Percentiles rank a stretch among this genome's conserved stretches.
Evolutionary conservation across 2,888 invertebrate species (phyloP).

Genomic region (Boloria selene): DNA sequence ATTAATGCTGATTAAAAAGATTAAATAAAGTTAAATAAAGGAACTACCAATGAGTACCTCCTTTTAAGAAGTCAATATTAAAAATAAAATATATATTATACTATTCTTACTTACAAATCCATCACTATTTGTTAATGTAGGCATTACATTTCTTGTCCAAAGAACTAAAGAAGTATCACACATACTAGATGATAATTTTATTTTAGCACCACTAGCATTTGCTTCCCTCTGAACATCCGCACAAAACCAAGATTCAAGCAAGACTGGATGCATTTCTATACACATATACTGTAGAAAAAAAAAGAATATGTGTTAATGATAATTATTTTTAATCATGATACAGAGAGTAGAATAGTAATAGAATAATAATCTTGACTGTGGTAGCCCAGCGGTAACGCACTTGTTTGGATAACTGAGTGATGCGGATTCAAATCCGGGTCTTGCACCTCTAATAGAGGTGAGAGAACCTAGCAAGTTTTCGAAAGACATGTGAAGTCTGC

Average conservation of each 20-base stretch:
- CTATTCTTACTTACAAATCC: slow-evolving; percentile 48
- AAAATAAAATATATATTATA: too few relatives aligned
- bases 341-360: too few relatives aligned
- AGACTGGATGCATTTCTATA: slow-evolving; percentile 62
- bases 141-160: slow-evolving; percentile 52
- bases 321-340: too few relatives aligned
- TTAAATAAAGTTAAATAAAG: too few relatives aligned
- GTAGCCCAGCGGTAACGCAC: too few relatives aligned
- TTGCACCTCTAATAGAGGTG: too few relatives aligned
- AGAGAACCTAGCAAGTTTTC: too few relatives aligned
- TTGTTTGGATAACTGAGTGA: too few relatives aligned
- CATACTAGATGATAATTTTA: slow-evolving; percentile 42
- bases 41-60: neutral
- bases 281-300: slow-evolving; percentile 60
- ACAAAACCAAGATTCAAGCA: slow-evolving; percentile 60
- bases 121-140: slow-evolving; percentile 38
- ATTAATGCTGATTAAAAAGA: too few relatives aligned
- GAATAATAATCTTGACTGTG: too few relatives aligned
- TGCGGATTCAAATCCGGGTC: too few relatives aligned
- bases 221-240: slow-evolving; percentile 52
- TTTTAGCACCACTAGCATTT: slow-evolving; percentile 45
- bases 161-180: slow-evolving; percentile 52
- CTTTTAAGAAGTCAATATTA: neutral
- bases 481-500: too few relatives aligned
- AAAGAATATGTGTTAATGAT: neutral